Conservation (phyloP, 2,113 vertebrate genomes). For the Muntiacus reevesi region DNA sequence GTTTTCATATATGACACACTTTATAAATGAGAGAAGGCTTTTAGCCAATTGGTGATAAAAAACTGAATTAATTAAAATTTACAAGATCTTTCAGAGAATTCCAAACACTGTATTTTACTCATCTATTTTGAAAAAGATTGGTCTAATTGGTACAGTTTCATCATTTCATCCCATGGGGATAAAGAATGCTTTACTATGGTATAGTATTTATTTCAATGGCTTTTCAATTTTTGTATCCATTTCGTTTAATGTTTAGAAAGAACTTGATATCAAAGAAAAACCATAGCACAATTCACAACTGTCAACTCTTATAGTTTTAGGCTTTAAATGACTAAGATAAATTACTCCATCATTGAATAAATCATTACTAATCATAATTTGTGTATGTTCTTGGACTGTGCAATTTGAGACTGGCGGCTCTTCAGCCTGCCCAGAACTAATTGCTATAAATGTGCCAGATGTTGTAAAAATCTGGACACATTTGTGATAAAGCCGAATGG, state of each 20-base stretch:
- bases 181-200: neutral
- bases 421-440: slow-evolving; percentile 79
- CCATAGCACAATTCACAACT: slow-evolving; percentile 51
- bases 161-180: neutral
- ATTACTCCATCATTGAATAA: slow-evolving; percentile 76
- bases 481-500: slow-evolving; percentile 47
- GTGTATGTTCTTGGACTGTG: slow-evolving; percentile 70
- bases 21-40: slow-evolving; percentile 16
- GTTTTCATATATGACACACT: neutral
- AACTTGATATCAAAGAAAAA: slow-evolving; percentile 67
- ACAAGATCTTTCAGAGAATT: neutral
- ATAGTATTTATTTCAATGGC: slow-evolving; percentile 13
- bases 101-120: neutral
- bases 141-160: slow-evolving; percentile 34
- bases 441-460: slow-evolving; percentile 82
- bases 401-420: slow-evolving; percentile 69
- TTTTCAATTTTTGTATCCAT: slow-evolving; percentile 32
- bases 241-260: slow-evolving; percentile 50
- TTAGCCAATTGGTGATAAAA: slow-evolving; percentile 30
- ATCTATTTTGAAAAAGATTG: slow-evolving; percentile 30
- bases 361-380: slow-evolving; percentile 80
- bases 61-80: slow-evolving; percentile 42
- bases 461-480: slow-evolving; percentile 76
- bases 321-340: slow-evolving; percentile 77
- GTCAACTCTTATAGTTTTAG: slow-evolving; percentile 63